A percentile compares a stretch with the other conserved stretches of the same genome.
These are phyloP conservation scores for Calephelis nemesis DNA, from an alignment of 1,140 invertebrate genomes.

Conservation along the genomic window DNA sequence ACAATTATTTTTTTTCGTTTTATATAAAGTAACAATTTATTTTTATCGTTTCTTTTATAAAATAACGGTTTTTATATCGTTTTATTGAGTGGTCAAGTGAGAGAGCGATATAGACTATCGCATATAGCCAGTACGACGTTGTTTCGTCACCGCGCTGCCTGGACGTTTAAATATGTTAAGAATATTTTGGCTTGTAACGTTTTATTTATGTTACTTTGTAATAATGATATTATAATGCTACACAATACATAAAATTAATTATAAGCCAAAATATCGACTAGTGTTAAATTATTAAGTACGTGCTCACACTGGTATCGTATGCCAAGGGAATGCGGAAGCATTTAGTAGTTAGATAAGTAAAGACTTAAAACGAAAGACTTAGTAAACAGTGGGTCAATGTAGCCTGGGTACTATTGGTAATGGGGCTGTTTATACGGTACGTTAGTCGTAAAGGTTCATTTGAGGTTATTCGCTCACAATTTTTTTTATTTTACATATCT, in stretches of 20 bases:
- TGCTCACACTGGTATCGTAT: not conserved
- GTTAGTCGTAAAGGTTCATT: not conserved
- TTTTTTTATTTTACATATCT: too few relatives aligned
- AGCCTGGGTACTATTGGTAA: conserved; percentile 5
- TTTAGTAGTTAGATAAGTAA: conserved; percentile 13
- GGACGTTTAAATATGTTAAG: not conserved
- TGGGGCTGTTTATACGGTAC: conserved; percentile 2
- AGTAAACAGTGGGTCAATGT: not conserved
- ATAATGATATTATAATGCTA: not conserved
- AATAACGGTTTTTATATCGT: not conserved
- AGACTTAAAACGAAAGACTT: conserved; percentile 17
- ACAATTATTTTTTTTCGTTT: not conserved
- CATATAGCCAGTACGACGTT: not conserved
- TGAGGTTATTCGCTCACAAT: not conserved
- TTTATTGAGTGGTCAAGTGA: not conserved
- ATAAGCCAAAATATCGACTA: conserved; percentile 11
- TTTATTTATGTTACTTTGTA: not conserved
- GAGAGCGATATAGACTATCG: not conserved
- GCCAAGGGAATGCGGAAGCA: conserved; percentile 3
- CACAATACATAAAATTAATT: not conserved
- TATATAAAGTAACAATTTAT: not conserved
- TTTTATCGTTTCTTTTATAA: too few relatives aligned
- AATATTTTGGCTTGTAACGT: conserved; percentile 6
- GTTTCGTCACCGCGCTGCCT: conserved; percentile 8
- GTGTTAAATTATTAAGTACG: not conserved